Conservation (phyloP, 2,888 invertebrate species). For the Drosophila neonasuta region DNA sequence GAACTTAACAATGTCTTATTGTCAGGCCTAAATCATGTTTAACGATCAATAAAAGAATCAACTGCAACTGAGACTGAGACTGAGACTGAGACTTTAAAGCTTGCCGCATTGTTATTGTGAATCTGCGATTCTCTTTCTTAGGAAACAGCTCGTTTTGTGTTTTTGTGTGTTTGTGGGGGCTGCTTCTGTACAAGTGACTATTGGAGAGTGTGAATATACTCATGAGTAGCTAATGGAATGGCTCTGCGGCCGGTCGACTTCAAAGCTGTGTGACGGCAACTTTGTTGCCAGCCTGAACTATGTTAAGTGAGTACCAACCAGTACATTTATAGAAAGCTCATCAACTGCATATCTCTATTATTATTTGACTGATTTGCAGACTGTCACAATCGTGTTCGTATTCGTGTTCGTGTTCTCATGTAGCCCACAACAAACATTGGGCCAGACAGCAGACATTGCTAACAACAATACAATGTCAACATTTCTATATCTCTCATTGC, state of each 20-base stretch:
- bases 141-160: conserved; percentile 64
- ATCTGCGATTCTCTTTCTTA: conserved; percentile 53
- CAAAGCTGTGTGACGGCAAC: conserved; percentile 55
- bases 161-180: conserved; percentile 43
- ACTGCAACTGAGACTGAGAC: conserved; percentile 18
- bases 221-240: conserved; percentile 58
- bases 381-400: conserved; percentile 1
- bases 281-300: conserved; percentile 60
- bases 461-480: conserved; percentile 56
- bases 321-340: conserved; percentile 25
- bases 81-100: conserved; percentile 17
- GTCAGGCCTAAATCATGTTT: conserved; percentile 75
- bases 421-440: conserved; percentile 43
- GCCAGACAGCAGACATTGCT: conserved; percentile 38
- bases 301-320: no score
- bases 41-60: conserved; percentile 72
- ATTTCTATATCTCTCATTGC: conserved; percentile 49
- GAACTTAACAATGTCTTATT: conserved; percentile 73
- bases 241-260: conserved; percentile 53
- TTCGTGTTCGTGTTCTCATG: not conserved
- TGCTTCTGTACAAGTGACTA: conserved; percentile 32
- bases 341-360: conserved; percentile 20
- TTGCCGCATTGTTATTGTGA: conserved; percentile 29
- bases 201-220: conserved; percentile 45
- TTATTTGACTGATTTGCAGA: conserved; percentile 11